Evolutionary conservation across 2,888 invertebrate genomes (phyloP).

Genomic region (Drepanosiphum platanoidis): DNA sequence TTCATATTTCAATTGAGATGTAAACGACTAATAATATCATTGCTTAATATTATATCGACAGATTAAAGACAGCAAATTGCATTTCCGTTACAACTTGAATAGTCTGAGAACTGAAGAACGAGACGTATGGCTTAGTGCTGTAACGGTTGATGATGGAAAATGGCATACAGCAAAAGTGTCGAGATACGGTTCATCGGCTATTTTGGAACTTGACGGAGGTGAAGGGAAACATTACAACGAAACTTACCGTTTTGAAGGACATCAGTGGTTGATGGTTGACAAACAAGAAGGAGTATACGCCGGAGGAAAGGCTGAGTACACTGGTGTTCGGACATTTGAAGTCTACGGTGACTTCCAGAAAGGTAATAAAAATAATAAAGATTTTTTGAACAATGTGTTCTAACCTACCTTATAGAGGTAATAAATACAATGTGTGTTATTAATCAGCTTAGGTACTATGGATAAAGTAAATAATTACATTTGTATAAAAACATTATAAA

Average conservation of each 20-base stretch:
- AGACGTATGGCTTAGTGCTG: slow-evolving; percentile 88
- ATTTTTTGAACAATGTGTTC: too few relatives aligned
- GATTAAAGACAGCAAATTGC: slow-evolving; percentile 88
- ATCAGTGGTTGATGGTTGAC: slow-evolving; percentile 91
- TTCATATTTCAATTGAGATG: neutral
- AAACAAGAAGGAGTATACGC: slow-evolving; percentile 96
- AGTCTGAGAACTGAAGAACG: slow-evolving; percentile 86
- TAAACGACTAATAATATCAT: neutral
- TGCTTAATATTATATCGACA: slow-evolving; percentile 66
- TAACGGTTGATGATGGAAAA: slow-evolving; percentile 93
- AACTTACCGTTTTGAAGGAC: slow-evolving; percentile 88
- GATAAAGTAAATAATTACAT: too few relatives aligned
- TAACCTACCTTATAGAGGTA: too few relatives aligned
- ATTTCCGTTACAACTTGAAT: slow-evolving; percentile 93
- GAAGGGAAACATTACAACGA: slow-evolving; percentile 94
- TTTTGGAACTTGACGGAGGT: slow-evolving; percentile 92
- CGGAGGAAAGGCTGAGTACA: slow-evolving; percentile 94
- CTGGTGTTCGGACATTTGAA: slow-evolving; percentile 91
- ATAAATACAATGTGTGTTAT: too few relatives aligned
- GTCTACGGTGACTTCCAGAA: slow-evolving; percentile 95
- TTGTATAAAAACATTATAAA: too few relatives aligned
- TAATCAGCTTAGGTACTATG: too few relatives aligned
- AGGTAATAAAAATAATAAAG: slow-evolving; percentile 69
- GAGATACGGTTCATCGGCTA: slow-evolving; percentile 91
- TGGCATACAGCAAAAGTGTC: slow-evolving; percentile 95